phyloP scores from a whole-genome alignment of 2,797 vertebrate species.

The Anas georgica region DNA sequence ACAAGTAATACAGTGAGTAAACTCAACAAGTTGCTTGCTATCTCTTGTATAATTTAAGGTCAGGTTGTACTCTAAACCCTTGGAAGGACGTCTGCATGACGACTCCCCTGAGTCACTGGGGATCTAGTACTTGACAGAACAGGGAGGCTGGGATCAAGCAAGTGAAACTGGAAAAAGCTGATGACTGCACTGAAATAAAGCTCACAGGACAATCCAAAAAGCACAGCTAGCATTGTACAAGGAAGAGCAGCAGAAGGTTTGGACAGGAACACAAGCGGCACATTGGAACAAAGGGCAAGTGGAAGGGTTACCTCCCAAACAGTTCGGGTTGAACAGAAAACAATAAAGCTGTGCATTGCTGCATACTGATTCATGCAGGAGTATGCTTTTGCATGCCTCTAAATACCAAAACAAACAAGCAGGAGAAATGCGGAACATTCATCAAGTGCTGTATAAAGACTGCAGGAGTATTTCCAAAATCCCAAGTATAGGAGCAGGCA shows the following conservation, averaged over 20 bases:
- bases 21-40: neutral
- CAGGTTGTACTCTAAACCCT: neutral
- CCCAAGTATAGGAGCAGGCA: neutral
- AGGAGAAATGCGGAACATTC: constrained; percentile 3
- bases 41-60: neutral
- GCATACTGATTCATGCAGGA: neutral
- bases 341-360: neutral
- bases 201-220: neutral
- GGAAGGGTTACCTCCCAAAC: neutral
- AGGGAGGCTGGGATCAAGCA: neutral
- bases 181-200: neutral
- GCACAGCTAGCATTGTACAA: neutral
- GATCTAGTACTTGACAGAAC: neutral
- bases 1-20: neutral
- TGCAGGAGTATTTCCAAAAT: neutral
- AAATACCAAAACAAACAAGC: constrained; percentile 8
- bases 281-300: neutral
- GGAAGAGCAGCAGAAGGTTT: neutral
- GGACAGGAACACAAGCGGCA: constrained; percentile 18
- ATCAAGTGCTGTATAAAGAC: neutral
- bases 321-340: accelerated
- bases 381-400: constrained; percentile 1
- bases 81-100: neutral
- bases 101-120: neutral
- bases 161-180: neutral